Conservation (phyloP, 2,113 vertebrate genomes). For the Apaloderma vittatum region DNA sequence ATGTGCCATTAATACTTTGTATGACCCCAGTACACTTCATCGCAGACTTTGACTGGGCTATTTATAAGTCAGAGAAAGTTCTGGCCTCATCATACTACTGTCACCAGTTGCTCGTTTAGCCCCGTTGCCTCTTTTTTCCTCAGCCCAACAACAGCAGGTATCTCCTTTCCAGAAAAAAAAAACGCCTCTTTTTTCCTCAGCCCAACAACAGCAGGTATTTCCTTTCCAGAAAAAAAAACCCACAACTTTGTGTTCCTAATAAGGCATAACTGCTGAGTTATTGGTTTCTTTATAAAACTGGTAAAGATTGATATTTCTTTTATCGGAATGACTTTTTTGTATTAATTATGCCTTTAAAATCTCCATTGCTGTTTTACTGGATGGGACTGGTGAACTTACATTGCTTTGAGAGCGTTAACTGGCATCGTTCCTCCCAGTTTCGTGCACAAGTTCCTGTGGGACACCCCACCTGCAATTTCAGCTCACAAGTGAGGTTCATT, state of each 20-base stretch:
- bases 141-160: background rate
- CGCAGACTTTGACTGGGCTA: background rate
- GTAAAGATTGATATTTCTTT: background rate
- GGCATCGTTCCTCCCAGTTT: background rate
- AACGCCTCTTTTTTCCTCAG: background rate
- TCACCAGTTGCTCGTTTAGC: background rate
- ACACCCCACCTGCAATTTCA: background rate
- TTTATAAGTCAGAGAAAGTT: conserved; percentile 35
- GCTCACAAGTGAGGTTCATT: background rate
- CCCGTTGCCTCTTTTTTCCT: background rate
- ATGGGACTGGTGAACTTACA: background rate
- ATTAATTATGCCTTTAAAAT: conserved; percentile 1
- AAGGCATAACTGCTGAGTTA: background rate
- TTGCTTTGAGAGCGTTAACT: background rate
- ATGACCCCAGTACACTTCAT: conserved; percentile 41
- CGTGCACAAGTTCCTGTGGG: background rate
- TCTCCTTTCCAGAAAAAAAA: background rate
- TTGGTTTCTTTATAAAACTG: background rate
- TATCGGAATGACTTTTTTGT: background rate
- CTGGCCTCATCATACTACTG: background rate
- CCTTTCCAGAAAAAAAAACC: background rate
- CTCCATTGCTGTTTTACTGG: background rate
- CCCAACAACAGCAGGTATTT: background rate
- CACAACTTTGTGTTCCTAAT: background rate
- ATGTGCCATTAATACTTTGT: conserved; percentile 22